Conservation (phyloP, 2,888 invertebrate genomes). For the Acanthosepion lycidas region DNA sequence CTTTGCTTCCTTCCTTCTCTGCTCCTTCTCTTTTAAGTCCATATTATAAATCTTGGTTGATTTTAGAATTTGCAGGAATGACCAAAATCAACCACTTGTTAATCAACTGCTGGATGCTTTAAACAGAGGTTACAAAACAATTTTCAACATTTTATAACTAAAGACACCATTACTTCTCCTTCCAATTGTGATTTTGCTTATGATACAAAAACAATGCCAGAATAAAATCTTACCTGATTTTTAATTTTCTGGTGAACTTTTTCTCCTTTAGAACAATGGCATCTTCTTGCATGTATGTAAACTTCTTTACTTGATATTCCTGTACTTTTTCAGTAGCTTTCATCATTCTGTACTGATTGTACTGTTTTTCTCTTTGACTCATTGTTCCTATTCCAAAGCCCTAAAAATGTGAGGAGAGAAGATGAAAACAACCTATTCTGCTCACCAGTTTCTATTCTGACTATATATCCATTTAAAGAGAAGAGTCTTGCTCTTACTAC, state of each 20-base stretch:
- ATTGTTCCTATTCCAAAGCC: conserved; percentile 87
- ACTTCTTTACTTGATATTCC: conserved; percentile 77
- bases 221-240: conserved; percentile 80
- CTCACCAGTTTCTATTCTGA: background rate
- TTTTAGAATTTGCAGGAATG: too few relatives aligned
- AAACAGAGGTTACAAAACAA: too few relatives aligned
- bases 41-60: too few relatives aligned
- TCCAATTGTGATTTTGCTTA: background rate
- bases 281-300: conserved; percentile 78
- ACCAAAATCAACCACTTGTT: too few relatives aligned
- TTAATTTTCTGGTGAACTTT: conserved; percentile 81
- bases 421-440: background rate
- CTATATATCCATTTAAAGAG: background rate
- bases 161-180: too few relatives aligned
- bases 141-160: background rate
- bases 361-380: conserved; percentile 85
- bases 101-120: too few relatives aligned
- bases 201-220: background rate
- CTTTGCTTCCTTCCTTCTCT: too few relatives aligned
- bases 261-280: conserved; percentile 80
- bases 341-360: conserved; percentile 81
- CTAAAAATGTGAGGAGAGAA: conserved; percentile 52
- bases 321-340: conserved; percentile 82
- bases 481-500: background rate
- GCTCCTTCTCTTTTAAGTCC: too few relatives aligned